phyloP scores from a whole-genome alignment of 2,888 invertebrate genomes.

The Dugesia japonica region DNA sequence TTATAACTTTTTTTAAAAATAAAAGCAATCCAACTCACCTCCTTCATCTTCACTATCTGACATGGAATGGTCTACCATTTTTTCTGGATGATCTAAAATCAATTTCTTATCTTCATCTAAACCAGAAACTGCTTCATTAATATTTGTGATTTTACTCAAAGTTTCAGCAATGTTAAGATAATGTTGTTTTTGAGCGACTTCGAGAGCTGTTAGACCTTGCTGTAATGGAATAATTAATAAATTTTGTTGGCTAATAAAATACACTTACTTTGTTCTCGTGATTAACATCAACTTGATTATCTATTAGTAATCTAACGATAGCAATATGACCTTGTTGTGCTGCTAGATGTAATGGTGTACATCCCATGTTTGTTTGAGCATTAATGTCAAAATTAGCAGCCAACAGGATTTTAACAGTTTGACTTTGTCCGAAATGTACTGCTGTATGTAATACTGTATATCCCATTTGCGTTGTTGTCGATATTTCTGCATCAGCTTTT shows the following conservation, averaged over 20 bases:
- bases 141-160: conserved; percentile 27
- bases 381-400: conserved; percentile 60
- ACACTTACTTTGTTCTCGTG: conserved; percentile 60
- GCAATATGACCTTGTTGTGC: conserved; percentile 96
- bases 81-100: conserved; percentile 27
- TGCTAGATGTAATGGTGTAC: conserved; percentile 91
- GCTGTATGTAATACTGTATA: conserved; percentile 96
- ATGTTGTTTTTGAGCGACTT: conserved; percentile 34
- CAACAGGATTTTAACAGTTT: conserved; percentile 64
- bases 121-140: conserved; percentile 30
- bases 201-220: conserved; percentile 34
- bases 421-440: conserved; percentile 79
- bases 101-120: conserved; percentile 64
- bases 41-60: conserved; percentile 33
- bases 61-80: conserved; percentile 25
- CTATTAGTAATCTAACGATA: conserved; percentile 77
- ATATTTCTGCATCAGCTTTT: conserved; percentile 60
- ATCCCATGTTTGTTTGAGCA: conserved; percentile 55
- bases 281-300: conserved; percentile 80
- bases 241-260: not conserved
- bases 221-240: not conserved
- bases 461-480: conserved; percentile 59
- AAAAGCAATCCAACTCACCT: conserved; percentile 2
- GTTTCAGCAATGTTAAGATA: conserved; percentile 35
- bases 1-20: not conserved